Base-by-base conservation (phyloP, 2,888 invertebrate genomes). In the Stenodema calcarata region DNA sequence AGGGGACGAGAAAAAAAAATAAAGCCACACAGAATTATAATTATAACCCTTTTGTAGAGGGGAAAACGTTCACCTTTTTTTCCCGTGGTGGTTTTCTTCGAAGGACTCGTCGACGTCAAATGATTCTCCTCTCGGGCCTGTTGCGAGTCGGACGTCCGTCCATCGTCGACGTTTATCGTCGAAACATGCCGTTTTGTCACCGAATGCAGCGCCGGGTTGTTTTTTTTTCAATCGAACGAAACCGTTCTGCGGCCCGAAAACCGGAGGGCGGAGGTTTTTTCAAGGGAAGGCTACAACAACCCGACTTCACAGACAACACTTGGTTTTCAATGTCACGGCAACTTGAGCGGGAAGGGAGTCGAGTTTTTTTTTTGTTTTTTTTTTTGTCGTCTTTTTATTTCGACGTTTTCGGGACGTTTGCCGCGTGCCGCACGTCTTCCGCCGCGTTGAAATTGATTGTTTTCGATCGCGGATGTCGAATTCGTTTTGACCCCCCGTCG, bases 41-140 rank as follows among this genome's bases (percentile, higher is more conserved):
- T 41, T 18, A 44, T 78, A 78, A 78, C 78, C 78, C 44, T 23
- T 11, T 76, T 76, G 12, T 30, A 14, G n/a, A n/a, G 30, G 30
- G 35, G 41, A 30, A 76, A n/a, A 23, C 1, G 35, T 44, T 41
- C 44, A 82, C 82, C 86, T 79, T 86, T 86, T 79, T 86, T 86
- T 27, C 86, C 85, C 80, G 76, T 86, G 87, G 83, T 69, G 50
- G 79, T 35, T 42, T 79, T 87, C 7, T 7, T 35, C 35, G 35
- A 73, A 75, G 18, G 28, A 85, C 89, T 91, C 91, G 90, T 91
- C 90, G 91, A 91, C 91, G 92, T 92, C 92, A 93, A 92, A 92
- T 93, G 91, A 91, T 91, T 92, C 92, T 92, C 92, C 92, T 92
- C 91, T 92, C 92, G 89, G 92, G 91, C 11, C 23, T 11, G 23